Base-by-base conservation (phyloP, 2,888 invertebrate species). In the Thymelicus sylvestris region DNA sequence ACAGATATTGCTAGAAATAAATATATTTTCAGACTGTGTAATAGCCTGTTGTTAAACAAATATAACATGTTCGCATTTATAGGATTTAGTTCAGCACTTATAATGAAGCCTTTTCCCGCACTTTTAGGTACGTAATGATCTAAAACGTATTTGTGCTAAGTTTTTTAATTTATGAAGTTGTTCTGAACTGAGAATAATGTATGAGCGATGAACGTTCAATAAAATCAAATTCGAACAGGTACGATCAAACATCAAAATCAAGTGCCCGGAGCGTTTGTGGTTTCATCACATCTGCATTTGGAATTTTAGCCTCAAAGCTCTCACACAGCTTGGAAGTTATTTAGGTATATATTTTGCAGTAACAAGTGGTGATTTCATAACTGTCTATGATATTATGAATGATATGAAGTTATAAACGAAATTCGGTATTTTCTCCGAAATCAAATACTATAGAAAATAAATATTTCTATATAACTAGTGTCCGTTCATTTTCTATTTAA, bases 211-310 rank as follows among this genome's bases (percentile, higher is more conserved):
- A 57, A 38, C 31, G 41, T 24, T 50, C 55, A 55, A 65, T 65
- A 60, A 60, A 65, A 50, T 12, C 41, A 48, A 65, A 60, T 65
- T 60, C 5, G 57, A 38, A 65, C 48, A 41, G 1, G 48, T 48
- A 15, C 39, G 65, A 70, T 65, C 70, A 70, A 59, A 65, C 31
- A 24, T 59, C 70, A 57, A 65, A 65, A 59, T 60, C 70, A 50
- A 50, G 59, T 48, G 68, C 44, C 63, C 41, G 39, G 15, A 63
- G 48, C 6, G 41, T 50, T 44, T 41, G 67, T 31, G 67, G 61
- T 67, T 62, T 61, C 24, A 39, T 67, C n/a, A 39, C 41, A 67
- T 61, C 61, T 50, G 64, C 59, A 59, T 70, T 70, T 59, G 41
- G 41, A 50, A 65, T 70, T 65, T 57, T 50, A 44, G 39, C n/a